Evolutionary conservation across 1,140 invertebrate species (phyloP).

Genomic region (Solen grandis): DNA sequence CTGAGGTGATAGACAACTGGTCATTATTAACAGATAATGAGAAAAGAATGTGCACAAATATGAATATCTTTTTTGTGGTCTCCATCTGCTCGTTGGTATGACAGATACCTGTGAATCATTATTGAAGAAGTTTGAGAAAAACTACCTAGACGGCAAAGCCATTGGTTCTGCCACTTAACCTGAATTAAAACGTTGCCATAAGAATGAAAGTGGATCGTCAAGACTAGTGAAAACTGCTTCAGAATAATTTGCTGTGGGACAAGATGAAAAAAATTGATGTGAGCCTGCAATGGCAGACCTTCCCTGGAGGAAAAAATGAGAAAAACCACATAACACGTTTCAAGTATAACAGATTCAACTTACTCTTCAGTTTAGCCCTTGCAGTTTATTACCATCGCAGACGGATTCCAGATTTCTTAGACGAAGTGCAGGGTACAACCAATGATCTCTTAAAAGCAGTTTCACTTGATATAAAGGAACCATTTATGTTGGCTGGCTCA

Average conservation of each 20-base stretch:
- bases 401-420: conserved; percentile 10
- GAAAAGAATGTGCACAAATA: conserved; percentile 4
- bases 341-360: conserved; percentile 52
- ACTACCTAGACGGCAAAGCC: background rate
- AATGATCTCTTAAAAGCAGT: conserved; percentile 46
- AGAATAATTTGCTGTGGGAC: conserved; percentile 39
- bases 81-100: conserved; percentile 52
- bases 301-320: background rate
- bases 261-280: conserved; percentile 54
- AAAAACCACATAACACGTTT: conserved; percentile 20
- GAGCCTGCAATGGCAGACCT: conserved; percentile 4
- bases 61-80: conserved; percentile 51
- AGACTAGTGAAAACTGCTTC: conserved; percentile 27
- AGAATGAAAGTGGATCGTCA: conserved; percentile 36
- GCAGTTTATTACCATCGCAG: conserved; percentile 28
- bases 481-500: conserved; percentile 19
- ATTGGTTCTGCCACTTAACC: background rate
- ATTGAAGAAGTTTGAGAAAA: conserved; percentile 32
- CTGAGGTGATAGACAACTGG: conserved; percentile 12
- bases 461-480: conserved; percentile 17
- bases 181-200: conserved; percentile 1
- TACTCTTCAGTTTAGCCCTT: conserved; percentile 44
- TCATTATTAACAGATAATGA: conserved; percentile 18
- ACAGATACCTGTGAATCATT: conserved; percentile 37
- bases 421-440: background rate